Evolutionary conservation across 2,113 vertebrate species (phyloP).

Genomic region (Hystrix brachyura): DNA sequence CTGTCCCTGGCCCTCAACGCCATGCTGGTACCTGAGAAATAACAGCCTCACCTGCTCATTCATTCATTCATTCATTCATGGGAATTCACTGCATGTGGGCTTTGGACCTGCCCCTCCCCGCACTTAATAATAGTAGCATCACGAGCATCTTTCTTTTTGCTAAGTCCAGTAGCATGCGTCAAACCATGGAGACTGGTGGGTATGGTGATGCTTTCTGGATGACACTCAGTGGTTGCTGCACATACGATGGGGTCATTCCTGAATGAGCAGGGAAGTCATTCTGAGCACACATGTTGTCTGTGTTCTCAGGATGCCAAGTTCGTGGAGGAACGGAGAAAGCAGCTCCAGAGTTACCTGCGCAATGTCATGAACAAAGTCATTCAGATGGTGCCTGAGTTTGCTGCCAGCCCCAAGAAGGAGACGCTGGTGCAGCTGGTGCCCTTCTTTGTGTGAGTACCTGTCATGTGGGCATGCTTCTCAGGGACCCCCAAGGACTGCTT

Average conservation of each 20-base stretch:
- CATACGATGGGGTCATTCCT: rapidly evolving
- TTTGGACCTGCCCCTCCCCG: not conserved
- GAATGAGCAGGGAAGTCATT: rapidly evolving
- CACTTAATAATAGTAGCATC: rapidly evolving
- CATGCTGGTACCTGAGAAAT: not conserved
- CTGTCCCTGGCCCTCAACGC: rapidly evolving
- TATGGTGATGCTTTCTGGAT: not conserved
- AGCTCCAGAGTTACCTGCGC: slow-evolving; percentile 96
- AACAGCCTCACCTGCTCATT: not conserved
- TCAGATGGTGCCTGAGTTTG: slow-evolving; percentile 96
- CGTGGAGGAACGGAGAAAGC: slow-evolving; percentile 97
- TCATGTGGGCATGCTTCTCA: rapidly evolving
- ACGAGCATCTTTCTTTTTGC: rapidly evolving
- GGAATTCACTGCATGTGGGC: not conserved
- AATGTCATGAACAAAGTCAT: slow-evolving; percentile 98
- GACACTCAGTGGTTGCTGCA: rapidly evolving
- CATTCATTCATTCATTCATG: not conserved
- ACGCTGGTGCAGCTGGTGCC: slow-evolving; percentile 95
- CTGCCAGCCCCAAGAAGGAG: slow-evolving; percentile 95
- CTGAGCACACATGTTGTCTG: not conserved
- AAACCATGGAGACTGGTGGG: not conserved
- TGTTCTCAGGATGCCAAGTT: slow-evolving; percentile 96
- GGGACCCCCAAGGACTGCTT: rapidly evolving
- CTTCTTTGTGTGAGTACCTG: slow-evolving; percentile 95
- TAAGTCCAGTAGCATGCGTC: rapidly evolving